These are phyloP conservation scores for Patella depressa DNA, from an alignment of 2,888 invertebrate genomes.

Conservation along the genomic window DNA sequence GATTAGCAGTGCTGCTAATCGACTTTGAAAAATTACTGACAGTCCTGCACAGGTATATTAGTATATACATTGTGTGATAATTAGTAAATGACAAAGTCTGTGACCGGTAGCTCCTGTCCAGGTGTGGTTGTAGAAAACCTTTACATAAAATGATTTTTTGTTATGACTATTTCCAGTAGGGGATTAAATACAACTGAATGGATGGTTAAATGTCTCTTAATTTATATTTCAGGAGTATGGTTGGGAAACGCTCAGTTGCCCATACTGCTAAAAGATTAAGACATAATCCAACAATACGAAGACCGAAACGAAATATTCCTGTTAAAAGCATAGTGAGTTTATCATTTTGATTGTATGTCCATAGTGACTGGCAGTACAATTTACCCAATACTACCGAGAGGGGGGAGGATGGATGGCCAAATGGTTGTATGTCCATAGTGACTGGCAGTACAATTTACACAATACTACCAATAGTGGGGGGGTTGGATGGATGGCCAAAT, in stretches of 20 bases:
- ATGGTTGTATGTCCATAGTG: background rate
- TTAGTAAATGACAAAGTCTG: no score
- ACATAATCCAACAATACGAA: background rate
- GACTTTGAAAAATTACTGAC: no score
- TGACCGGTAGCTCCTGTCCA: no score
- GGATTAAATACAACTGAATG: background rate
- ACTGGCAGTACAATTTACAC: background rate
- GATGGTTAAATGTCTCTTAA: background rate
- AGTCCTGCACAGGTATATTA: no score
- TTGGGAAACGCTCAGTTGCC: background rate
- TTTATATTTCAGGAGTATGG: background rate
- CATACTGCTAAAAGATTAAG: background rate
- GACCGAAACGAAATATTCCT: slow-evolving; percentile 52
- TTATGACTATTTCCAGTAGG: no score
- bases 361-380: background rate
- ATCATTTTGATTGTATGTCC: background rate
- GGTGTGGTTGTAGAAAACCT: no score
- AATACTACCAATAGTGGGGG: background rate
- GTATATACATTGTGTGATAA: no score
- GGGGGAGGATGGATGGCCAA: no score
- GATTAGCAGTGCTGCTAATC: no score
- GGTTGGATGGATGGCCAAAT: no score
- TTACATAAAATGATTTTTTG: no score
- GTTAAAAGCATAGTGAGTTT: slow-evolving; percentile 46
- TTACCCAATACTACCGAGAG: background rate